Evolutionary conservation across 2,888 invertebrate species (phyloP), one percentile per base, ranked within the genome.

Genomic region (Pasiphila rectangulata): DNA sequence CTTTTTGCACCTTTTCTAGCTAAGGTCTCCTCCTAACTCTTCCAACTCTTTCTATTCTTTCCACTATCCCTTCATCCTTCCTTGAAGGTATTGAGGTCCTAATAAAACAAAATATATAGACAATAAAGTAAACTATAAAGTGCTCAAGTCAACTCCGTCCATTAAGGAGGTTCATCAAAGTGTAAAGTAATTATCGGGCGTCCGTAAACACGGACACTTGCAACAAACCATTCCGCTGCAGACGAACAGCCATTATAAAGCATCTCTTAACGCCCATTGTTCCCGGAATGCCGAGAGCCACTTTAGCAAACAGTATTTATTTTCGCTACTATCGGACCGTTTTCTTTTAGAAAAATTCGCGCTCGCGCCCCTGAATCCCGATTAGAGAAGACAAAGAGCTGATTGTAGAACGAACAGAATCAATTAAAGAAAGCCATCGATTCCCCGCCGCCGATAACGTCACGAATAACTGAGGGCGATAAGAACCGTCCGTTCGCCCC

Each of bases 361-460:
- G 63, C 78, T 59, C 64, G 61, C 54, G 60, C 67, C 13, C 15
- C 30, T 75, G 83, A 82, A 84, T 82, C 74, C 71, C 81, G 78
- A 84, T 81, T 79, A 77, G 78, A 75, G 73, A 73, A 83, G 81
- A 84, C 84, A 84, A 84, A 83, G 81, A 70, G 69, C 61, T 74
- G 75, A 74, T 76, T 79, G 79, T 74, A 66, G 75, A 66, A 61
- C 64, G 68, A 71, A 65, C 78, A 69, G 79, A 86, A 86, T 86
- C 87, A 87, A 87, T 87, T 87, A 88, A 86, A 83, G 79, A 64
- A 72, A 63, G 71, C 81, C 82, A 82, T 87, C 79, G 86, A 86
- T 87, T 75, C 69, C 69, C 57, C 56, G 52, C 52, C 42, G 45
- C 57, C 79, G 83, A 81, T 83, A 81, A 78, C 67, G 82, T 75